Base-by-base conservation (phyloP, 1,140 invertebrate genomes). In the Chrysoperla carnea region DNA sequence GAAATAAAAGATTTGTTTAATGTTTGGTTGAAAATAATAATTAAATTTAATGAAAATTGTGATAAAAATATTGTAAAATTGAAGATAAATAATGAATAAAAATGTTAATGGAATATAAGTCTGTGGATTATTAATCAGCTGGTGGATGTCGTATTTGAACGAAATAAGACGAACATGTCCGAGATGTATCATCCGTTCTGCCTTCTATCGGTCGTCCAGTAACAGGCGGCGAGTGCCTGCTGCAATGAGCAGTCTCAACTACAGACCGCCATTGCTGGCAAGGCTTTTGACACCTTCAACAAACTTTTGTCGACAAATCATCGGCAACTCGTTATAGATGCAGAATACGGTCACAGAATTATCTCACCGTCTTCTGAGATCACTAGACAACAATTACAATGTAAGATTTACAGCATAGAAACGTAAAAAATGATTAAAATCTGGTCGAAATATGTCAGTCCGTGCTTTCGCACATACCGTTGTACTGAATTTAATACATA, bases 331-430 rank as follows among this genome's bases (percentile, higher is more conserved):
- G 55, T 50, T 57, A 58, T 61, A 61, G 57, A 71, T 71, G 69
- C 68, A 71, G 68, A 69, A 63, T 66, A 62, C 68, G 64, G 68
- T 68, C 61, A 67, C 63, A 58, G 70, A 75, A 62, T 64, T 76
- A 59, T 72, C 72, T 52, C 66, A 70, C 57, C 72, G 66, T 66
- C 70, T 75, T 63, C 68, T 73, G 56, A 65, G 71, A 67, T 69
- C 74, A 50, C 63, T 76, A 55, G 73, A 75, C 65, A 67, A 66
- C 60, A 70, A 75, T 61, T 75, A 76, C 61, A 75, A 75, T 73
- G 74, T 76, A 73, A 75, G 73, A 63, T 33, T 11, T 33, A 2
- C 31, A 33, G n/a, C 31, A 11, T 33, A 11, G 8, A 33, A 33
- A 33, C 8, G 8, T 11, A 33, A 33, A 33, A 33, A 33, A 33